Evolutionary conservation across 2,797 vertebrate genomes (phyloP).

Genomic region (Anableps anableps): DNA sequence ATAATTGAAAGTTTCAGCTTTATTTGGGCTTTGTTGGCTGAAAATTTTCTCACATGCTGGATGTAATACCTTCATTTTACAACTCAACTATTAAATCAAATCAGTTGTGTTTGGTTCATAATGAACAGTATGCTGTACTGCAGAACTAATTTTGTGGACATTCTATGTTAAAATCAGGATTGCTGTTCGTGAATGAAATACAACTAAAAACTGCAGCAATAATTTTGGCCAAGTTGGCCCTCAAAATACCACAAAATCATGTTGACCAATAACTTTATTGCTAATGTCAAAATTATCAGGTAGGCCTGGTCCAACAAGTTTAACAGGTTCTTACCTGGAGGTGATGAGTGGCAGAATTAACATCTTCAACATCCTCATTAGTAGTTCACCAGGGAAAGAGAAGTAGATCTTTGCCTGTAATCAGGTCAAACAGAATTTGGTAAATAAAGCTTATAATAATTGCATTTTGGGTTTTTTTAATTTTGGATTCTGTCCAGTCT

Average conservation of each 20-base stretch:
- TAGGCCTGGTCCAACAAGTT: background rate
- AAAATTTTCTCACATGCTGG: background rate
- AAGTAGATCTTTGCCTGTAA: constrained; percentile 90
- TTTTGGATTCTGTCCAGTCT: background rate
- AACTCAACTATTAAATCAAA: background rate
- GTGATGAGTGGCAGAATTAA: constrained; percentile 91
- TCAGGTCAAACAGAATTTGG: constrained; percentile 4
- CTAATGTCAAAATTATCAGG: background rate
- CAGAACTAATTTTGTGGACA: background rate
- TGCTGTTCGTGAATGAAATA: background rate
- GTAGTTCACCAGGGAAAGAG: constrained; percentile 89
- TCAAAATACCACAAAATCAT: background rate
- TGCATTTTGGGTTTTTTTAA: background rate
- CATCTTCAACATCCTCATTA: constrained; percentile 94
- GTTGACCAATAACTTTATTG: background rate
- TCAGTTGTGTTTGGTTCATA: background rate
- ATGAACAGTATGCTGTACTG: background rate
- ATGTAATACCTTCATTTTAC: background rate
- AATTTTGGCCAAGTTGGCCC: background rate
- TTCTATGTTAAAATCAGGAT: background rate
- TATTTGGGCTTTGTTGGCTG: background rate
- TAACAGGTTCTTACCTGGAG: constrained; percentile 81
- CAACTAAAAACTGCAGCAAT: background rate
- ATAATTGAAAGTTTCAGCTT: background rate
- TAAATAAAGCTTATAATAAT: background rate